Conservation (phyloP, 2,113 vertebrate species). For the Paramisgurnus dabryanus region DNA sequence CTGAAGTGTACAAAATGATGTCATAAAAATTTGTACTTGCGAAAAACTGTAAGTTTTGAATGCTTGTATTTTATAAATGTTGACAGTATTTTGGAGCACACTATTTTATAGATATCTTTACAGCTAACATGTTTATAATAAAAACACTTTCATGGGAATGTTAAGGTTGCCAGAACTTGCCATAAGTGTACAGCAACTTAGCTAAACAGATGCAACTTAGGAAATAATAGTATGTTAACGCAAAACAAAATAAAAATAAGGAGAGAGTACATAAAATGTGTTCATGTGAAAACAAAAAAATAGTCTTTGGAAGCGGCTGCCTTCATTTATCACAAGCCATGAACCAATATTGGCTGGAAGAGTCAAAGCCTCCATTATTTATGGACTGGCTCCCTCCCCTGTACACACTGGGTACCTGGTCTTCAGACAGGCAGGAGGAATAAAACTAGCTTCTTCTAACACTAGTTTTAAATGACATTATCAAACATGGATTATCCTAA, state of each 20-base stretch:
- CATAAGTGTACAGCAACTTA: slow-evolving; percentile 11
- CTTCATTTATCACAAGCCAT: slow-evolving; percentile 30
- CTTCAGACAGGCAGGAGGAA: neutral
- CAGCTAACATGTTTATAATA: too few species aligned
- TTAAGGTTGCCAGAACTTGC: neutral
- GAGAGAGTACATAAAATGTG: neutral
- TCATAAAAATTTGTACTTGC: too few species aligned
- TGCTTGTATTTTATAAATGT: too few species aligned
- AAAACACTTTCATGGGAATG: too few species aligned
- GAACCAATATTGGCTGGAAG: slow-evolving; percentile 38
- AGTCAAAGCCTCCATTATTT: slow-evolving; percentile 53
- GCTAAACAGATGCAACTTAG: neutral
- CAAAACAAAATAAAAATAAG: neutral
- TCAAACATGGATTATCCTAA: neutral
- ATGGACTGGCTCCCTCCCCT: slow-evolving; percentile 64
- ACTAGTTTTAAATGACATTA: neutral
- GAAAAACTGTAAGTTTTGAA: too few species aligned
- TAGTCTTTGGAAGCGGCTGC: slow-evolving; percentile 11
- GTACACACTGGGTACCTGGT: slow-evolving; percentile 58
- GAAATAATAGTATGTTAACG: neutral
- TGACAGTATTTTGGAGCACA: too few species aligned
- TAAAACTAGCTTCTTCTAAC: neutral
- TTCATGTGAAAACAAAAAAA: slow-evolving; percentile 7
- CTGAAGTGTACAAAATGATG: too few species aligned
- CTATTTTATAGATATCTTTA: too few species aligned